These are phyloP conservation scores for Diarsia dahlii DNA, from an alignment of 2,888 invertebrate genomes.

Conservation along the genomic window DNA sequence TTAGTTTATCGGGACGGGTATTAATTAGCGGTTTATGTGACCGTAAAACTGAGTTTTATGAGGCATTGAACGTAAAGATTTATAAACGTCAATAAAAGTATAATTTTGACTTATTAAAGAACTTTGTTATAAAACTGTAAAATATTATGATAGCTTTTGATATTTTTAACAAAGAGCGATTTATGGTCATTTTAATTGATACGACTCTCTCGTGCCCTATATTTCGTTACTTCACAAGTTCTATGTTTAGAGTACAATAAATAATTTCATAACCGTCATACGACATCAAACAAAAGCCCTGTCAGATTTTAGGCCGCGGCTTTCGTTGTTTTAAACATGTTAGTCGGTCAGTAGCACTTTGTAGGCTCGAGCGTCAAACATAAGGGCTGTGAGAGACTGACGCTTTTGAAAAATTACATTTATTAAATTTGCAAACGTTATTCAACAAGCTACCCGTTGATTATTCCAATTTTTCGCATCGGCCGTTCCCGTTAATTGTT, in stretches of 20 bases:
- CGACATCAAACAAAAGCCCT: slow-evolving; percentile 54
- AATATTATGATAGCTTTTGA: slow-evolving; percentile 6
- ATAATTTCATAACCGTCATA: slow-evolving; percentile 31
- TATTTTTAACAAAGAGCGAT: slow-evolving; percentile 18
- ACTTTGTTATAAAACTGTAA: slow-evolving; percentile 7
- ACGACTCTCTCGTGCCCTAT: neutral
- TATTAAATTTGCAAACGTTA: slow-evolving; percentile 79
- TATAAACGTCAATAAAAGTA: slow-evolving; percentile 29
- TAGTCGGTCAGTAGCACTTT: slow-evolving; percentile 69
- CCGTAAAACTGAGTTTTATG: slow-evolving; percentile 45
- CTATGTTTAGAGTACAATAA: slow-evolving; percentile 27
- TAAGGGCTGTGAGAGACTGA: slow-evolving; percentile 67
- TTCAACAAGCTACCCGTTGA: slow-evolving; percentile 80
- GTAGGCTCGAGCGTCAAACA: slow-evolving; percentile 57
- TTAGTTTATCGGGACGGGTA: slow-evolving; percentile 47
- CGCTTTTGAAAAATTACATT: slow-evolving; percentile 81
- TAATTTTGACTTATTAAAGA: slow-evolving; percentile 25
- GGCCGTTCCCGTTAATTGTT: slow-evolving; percentile 85
- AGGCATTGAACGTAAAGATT: slow-evolving; percentile 48
- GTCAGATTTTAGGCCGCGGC: slow-evolving; percentile 42
- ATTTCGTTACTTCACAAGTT: slow-evolving; percentile 7
- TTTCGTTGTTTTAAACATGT: slow-evolving; percentile 66
- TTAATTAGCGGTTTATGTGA: slow-evolving; percentile 53
- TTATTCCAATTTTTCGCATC: slow-evolving; percentile 87
- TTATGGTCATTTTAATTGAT: slow-evolving; percentile 2